These are phyloP conservation scores for Ctenicera cuprea DNA, from an alignment of 2,888 invertebrate species.

Conservation along the genomic window DNA sequence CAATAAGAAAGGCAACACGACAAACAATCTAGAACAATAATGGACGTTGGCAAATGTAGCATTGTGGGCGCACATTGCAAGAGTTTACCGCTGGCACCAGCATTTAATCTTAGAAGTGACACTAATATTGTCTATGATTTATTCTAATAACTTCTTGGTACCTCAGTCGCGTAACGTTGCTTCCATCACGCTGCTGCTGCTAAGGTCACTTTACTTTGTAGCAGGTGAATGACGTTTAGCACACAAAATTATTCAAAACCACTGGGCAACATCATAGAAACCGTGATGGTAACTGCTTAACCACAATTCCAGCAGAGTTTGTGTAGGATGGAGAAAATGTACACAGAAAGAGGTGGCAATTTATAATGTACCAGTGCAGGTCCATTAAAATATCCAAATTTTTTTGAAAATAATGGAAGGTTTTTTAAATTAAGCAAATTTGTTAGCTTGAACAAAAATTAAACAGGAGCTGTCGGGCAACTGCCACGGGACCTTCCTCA, in stretches of 20 bases:
- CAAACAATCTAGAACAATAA: slow-evolving; percentile 46
- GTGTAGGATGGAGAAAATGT: neutral
- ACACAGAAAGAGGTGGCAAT: no score
- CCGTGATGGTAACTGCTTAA: slow-evolving; percentile 13
- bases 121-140: slow-evolving; percentile 62
- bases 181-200: slow-evolving; percentile 39
- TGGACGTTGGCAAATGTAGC: slow-evolving; percentile 25
- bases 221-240: slow-evolving; percentile 50
- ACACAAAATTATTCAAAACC: slow-evolving; percentile 26
- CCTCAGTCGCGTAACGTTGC: slow-evolving; percentile 47
- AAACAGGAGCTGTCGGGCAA: no score
- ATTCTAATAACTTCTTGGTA: slow-evolving; percentile 61
- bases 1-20: slow-evolving; percentile 13
- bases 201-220: slow-evolving; percentile 49
- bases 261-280: slow-evolving; percentile 16
- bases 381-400: no score
- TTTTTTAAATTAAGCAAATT: no score
- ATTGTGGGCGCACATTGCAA: slow-evolving; percentile 54
- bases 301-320: slow-evolving; percentile 1
- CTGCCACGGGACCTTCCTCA: no score
- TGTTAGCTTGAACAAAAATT: no score
- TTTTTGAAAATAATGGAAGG: no score
- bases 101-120: slow-evolving; percentile 61
- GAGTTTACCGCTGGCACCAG: slow-evolving; percentile 56
- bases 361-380: no score